Evolutionary conservation across 1,140 invertebrate species (phyloP), one percentile per base, ranked within the genome.

Genomic region (Drosophila saltans): DNA sequence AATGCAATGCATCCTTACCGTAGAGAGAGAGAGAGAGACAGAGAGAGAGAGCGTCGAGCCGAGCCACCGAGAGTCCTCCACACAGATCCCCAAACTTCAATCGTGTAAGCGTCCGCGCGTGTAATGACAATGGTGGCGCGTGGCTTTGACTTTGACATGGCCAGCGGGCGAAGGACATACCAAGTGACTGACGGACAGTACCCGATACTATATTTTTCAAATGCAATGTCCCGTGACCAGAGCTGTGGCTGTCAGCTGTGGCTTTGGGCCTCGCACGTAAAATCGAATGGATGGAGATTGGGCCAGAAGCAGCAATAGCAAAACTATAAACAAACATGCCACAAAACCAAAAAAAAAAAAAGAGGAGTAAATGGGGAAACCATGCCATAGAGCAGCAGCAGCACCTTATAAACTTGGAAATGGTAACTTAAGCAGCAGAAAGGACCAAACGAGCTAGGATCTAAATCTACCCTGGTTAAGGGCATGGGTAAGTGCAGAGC

Each of bases 101-200:
- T 74, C 77, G 77, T 88, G 84, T 89, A 88, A 88, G 83, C 83
- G 84, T 60, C 73, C 73, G 84, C 83, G 83, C 83, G 83, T 88
- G 84, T 88, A 88, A 88, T 89, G 83, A 86, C 83, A 86, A 86
- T 88, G 73, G 83, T 59, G 66, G 76, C 80, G 84, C 83, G 83
- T 86, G 83, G 83, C 83, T 86, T 86, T 86, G 83, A 84, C 83
- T 88, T 88, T 88, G 83, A 88, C 83, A 78, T 83, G 84, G 80
- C 76, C 76, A 59, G 43, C 73, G 65, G 68, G 40, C 69, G 62
- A 75, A 70, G 56, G 66, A 68, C 48, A 57, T 33, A 61, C 64
- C 30, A 43, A 36, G 62, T 24, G 65, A 28, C 62, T 36, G 45
- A 43, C 60, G 16, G 39, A 48, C 26, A 26, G 21, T 6, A 16